Conservation (phyloP, 2,113 vertebrate species). For the Paratilapia polleni region DNA sequence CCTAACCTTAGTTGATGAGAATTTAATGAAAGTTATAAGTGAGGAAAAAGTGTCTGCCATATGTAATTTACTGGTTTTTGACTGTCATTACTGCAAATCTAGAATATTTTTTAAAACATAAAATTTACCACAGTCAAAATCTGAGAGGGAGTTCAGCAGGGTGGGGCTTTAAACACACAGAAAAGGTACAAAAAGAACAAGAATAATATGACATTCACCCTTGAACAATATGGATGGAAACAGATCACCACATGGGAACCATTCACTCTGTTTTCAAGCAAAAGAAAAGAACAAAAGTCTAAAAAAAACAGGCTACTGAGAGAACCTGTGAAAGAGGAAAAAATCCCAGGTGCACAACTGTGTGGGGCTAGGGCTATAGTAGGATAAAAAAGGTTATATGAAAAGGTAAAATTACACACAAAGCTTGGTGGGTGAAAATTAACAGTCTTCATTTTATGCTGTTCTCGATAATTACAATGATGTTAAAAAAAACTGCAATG, state of each 20-base stretch:
- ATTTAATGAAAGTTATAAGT: neutral
- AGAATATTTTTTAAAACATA: neutral
- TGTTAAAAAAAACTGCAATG: neutral
- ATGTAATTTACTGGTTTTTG: neutral
- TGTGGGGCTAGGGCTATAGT: neutral
- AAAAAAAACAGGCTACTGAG: neutral
- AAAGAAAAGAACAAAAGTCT: neutral
- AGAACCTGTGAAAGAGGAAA: neutral
- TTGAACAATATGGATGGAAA: constrained; percentile 52
- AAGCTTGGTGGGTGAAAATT: constrained; percentile 4
- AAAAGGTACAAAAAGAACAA: constrained; percentile 56
- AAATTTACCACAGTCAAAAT: constrained; percentile 1
- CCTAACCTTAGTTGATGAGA: neutral
- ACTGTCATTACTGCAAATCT: neutral
- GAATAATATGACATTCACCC: constrained; percentile 34
- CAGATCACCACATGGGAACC: constrained; percentile 26
- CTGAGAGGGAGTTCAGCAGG: neutral
- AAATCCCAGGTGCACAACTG: neutral
- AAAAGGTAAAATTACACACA: constrained; percentile 26
- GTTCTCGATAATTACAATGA: constrained; percentile 39
- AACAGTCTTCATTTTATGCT: constrained; percentile 12
- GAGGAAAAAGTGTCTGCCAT: neutral
- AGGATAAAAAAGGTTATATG: neutral
- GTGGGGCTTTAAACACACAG: constrained; percentile 7
- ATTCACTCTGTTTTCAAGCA: constrained; percentile 8